Evolutionary conservation across 2,888 invertebrate species (phyloP), one percentile per base, ranked within the genome.

Genomic region (Zhuqinia jingwanae): DNA sequence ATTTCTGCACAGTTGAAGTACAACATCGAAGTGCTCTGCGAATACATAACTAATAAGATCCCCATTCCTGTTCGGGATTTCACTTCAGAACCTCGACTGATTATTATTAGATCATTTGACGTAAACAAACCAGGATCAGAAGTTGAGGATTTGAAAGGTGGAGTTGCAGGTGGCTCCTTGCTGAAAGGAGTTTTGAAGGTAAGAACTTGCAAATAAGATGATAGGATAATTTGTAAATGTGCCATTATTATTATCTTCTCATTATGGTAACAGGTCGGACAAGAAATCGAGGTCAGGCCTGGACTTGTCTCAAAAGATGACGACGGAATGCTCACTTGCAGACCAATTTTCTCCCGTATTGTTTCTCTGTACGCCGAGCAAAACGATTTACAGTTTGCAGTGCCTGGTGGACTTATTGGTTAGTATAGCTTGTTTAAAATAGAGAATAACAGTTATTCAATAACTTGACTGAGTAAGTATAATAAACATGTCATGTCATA

Each of bases 81-180:
- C 92, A 96, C 96, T 11, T 97, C 98, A 0, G 95, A 97, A 88
- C 99, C 99, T 6, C 95, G 98, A 89, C 95, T 99, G 92, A 99
- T 99, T 92, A 97, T 97, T 60, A 97, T 97, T 92, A 95, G 97
- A 91, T 99, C 99, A 3, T 99, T 99, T 93, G 99, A 99, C 93
- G 99, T 99, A 1, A 99, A 99, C 94, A 99, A 99, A 93, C 99
- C 99, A 3, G 99, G 99, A 63, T 99, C 98, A 92, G 99, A 99
- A 93, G 99, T 99, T 8, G 97, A 97, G 91, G 99, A 99, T 93
- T 94, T 99, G 83, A 97, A 98, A 92, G 99, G 99, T 53, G 99
- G 99, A 30, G 99, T 99, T 30, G 99, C 99, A 83, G 99, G 99
- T 89, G 99, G 99, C 58, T 99, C 99, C 92, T 98, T 99, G 92